phyloP scores from a whole-genome alignment of 2,888 invertebrate species.

The Brachylomia viminalis region DNA sequence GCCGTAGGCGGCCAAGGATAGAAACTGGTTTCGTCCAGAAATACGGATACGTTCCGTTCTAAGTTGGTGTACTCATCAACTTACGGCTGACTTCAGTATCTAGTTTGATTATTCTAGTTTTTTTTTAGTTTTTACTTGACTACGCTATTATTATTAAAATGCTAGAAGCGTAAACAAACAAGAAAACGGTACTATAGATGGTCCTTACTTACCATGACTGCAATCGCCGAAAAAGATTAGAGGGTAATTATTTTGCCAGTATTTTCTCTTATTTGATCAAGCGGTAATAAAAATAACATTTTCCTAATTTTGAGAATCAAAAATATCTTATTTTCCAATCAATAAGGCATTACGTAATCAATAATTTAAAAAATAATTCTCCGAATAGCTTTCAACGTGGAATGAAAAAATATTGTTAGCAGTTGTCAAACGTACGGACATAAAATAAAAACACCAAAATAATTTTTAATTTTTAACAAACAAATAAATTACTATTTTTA shows the following conservation, averaged over 20 bases:
- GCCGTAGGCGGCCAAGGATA: slow-evolving; percentile 86
- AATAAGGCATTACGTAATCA: not conserved
- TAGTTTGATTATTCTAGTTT: not conserved
- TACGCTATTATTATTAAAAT: not conserved
- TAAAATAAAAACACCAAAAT: slow-evolving; percentile 14
- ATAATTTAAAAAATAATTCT: not conserved
- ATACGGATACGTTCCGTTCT: slow-evolving; percentile 75
- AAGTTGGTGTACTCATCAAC: slow-evolving; percentile 33
- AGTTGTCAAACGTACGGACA: slow-evolving; percentile 31
- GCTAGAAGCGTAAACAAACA: not conserved
- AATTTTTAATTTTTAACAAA: not conserved
- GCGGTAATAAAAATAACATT: no score
- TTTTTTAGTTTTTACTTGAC: not conserved
- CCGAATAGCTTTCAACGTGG: not conserved
- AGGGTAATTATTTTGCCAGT: not conserved
- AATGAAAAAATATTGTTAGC: slow-evolving; percentile 24
- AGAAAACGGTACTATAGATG: not conserved
- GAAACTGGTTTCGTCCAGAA: slow-evolving; percentile 84
- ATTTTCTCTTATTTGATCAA: not conserved
- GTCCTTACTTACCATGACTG: not conserved
- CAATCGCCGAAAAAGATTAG: not conserved
- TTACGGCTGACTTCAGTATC: slow-evolving; percentile 49
- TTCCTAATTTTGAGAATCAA: not conserved
- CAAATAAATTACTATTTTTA: not conserved
- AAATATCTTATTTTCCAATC: not conserved